Base-by-base conservation (phyloP, 2,888 invertebrate species). In the Gisinianus flammeolus region DNA sequence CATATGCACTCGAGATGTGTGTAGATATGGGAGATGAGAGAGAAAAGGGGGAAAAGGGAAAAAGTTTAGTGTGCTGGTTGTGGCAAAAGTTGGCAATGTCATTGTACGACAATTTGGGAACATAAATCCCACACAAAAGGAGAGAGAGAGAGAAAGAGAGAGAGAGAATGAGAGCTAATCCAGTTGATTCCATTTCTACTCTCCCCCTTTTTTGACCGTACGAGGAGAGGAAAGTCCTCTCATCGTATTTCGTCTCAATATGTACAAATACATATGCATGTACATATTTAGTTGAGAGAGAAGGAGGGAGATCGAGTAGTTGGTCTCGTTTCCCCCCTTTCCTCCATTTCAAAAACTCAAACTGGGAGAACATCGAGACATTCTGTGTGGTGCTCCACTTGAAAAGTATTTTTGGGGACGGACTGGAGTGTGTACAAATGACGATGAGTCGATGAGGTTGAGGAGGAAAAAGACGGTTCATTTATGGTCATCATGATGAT, bases 91-190 rank as follows among this genome's bases (percentile, higher is more conserved):
- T 72, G 78, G 72, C 80, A 74, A 75, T 78, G 80, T 79, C 80
- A 79, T 77, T 77, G 70, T 76, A 79, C 78, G 80, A 78, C 77
- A 80, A 79, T 80, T 80, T 79, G 77, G 73, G 66, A 73, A 80
- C 79, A 81, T 81, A 81, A 81, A 81, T 80, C 52, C 71, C 22
- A 24, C 10, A 69, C 10, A 52, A 69, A n/a, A 56, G 19, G 56
- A 12, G 19, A n/a, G 22, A 58, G 22, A 58, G 24, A 22, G 16
- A 44, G 44, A 44, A 44, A 44, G 44, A 44, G 16, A n/a, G 44
- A 44, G 16, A 44, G 67, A 26, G 52, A 69, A 52, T 52, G 69
- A 69, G 69, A 33, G 33, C 54, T 69, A 69, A 69, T 69, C 69
- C 28, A 69, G 52, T 69, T 71, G 71, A 71, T 71, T 71, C 56